Conservation (phyloP, 2,797 vertebrate genomes). For the Pristis pectinata region DNA sequence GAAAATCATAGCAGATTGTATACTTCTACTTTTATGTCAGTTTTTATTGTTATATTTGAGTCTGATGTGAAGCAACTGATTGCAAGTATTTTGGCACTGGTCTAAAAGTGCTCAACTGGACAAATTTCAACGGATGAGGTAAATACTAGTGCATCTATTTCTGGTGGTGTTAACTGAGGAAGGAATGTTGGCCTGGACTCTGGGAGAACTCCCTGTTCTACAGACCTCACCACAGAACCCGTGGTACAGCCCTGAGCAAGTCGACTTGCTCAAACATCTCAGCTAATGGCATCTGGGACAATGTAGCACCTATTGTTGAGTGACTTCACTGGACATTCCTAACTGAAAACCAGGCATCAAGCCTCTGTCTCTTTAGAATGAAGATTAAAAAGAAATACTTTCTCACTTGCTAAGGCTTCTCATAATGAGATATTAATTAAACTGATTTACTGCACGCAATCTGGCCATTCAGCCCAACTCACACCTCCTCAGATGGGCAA, state of each 20-base stretch:
- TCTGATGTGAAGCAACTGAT: neutral
- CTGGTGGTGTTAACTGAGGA: neutral
- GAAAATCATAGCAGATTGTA: neutral
- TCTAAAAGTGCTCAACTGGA: neutral
- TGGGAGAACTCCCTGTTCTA: slow-evolving; percentile 14
- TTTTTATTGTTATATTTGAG: neutral
- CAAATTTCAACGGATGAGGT: neutral
- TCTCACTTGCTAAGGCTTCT: too few relatives aligned
- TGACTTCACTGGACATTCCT: too few relatives aligned
- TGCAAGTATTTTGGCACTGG: neutral
- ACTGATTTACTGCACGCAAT: neutral
- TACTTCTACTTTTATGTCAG: neutral
- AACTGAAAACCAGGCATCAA: too few relatives aligned
- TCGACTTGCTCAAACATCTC: too few relatives aligned
- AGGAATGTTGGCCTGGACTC: neutral
- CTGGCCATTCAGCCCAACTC: neutral
- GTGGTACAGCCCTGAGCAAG: neutral
- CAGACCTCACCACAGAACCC: neutral
- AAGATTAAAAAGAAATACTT: too few relatives aligned
- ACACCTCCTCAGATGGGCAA: too few relatives aligned
- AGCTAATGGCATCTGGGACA: neutral
- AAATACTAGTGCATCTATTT: neutral
- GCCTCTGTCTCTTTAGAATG: too few relatives aligned
- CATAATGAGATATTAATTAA: too few relatives aligned
- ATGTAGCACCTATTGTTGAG: neutral